Percentiles rank a stretch among this genome's conserved stretches.
phyloP scores from a whole-genome alignment of 2,888 invertebrate genomes.

The Alloscopus bannaensis region DNA sequence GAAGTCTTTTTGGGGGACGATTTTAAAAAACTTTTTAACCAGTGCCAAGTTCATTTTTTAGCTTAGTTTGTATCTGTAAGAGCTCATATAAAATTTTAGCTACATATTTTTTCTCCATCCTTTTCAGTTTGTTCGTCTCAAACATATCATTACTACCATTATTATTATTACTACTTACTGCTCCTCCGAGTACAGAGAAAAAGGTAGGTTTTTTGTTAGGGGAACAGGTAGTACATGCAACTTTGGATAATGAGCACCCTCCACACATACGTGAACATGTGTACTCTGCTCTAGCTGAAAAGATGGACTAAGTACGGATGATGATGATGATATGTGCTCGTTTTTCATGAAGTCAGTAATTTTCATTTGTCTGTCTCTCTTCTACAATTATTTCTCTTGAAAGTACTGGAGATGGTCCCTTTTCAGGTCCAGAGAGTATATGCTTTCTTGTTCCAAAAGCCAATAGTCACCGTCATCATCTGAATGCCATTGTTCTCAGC shows the following conservation, averaged over 20 bases:
- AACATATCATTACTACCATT: constrained; percentile 63
- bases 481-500: constrained; percentile 64
- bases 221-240: constrained; percentile 5
- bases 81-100: neutral
- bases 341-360: constrained; percentile 64
- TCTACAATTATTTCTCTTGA: constrained; percentile 57
- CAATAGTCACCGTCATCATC: constrained; percentile 45
- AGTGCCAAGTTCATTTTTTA: constrained; percentile 25
- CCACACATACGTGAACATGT: constrained; percentile 1
- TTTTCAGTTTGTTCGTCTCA: constrained; percentile 41
- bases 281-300: neutral
- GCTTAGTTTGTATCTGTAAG: neutral
- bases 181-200: neutral
- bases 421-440: neutral
- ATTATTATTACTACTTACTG: constrained; percentile 45
- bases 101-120: constrained; percentile 11
- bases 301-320: neutral
- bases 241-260: constrained; percentile 51
- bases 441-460: constrained; percentile 18
- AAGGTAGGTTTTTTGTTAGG: neutral
- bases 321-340: constrained; percentile 52
- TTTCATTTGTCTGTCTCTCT: constrained; percentile 59
- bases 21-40: constrained; percentile 45
- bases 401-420: constrained; percentile 5
- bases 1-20: constrained; percentile 13